Conservation (phyloP, 2,113 vertebrate species). For the Gambusia affinis region DNA sequence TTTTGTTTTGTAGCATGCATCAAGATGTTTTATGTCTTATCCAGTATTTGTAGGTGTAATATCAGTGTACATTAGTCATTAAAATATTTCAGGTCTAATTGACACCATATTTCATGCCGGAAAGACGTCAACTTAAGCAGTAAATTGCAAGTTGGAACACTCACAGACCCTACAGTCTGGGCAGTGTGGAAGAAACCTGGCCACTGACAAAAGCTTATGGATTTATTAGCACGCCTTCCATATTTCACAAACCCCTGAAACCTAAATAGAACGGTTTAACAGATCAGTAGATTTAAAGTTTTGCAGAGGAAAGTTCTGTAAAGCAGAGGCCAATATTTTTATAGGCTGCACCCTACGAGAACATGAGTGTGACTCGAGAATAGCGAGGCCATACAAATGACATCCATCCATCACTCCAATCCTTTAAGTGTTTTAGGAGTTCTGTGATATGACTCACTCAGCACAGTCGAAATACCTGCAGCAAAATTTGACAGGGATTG, state of each 20-base stretch:
- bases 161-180: slow-evolving; percentile 55
- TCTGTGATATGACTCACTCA: slow-evolving; percentile 15
- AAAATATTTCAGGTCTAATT: slow-evolving; percentile 63
- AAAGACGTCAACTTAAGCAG: slow-evolving; percentile 59
- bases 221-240: slow-evolving; percentile 65
- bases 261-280: slow-evolving; percentile 63
- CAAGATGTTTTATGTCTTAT: slow-evolving; percentile 60
- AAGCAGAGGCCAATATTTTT: slow-evolving; percentile 54
- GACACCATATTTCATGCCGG: slow-evolving; percentile 66
- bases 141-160: slow-evolving; percentile 53
- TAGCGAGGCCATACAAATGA: slow-evolving; percentile 20
- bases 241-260: slow-evolving; percentile 63
- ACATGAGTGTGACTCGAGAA: slow-evolving; percentile 40
- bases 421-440: slow-evolving; percentile 34
- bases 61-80: slow-evolving; percentile 45
- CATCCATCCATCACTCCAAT: slow-evolving; percentile 49
- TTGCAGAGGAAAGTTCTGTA: slow-evolving; percentile 64
- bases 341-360: slow-evolving; percentile 57
- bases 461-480: slow-evolving; percentile 59
- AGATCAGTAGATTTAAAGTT: slow-evolving; percentile 59
- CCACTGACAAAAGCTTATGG: slow-evolving; percentile 48
- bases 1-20: slow-evolving; percentile 18
- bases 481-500: slow-evolving; percentile 43
- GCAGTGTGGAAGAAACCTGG: slow-evolving; percentile 55
- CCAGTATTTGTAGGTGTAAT: slow-evolving; percentile 43